A percentile compares a stretch with the other conserved stretches of the same genome.
phyloP scores from a whole-genome alignment of 2,888 invertebrate genomes.

The Ophion obscuratus region DNA sequence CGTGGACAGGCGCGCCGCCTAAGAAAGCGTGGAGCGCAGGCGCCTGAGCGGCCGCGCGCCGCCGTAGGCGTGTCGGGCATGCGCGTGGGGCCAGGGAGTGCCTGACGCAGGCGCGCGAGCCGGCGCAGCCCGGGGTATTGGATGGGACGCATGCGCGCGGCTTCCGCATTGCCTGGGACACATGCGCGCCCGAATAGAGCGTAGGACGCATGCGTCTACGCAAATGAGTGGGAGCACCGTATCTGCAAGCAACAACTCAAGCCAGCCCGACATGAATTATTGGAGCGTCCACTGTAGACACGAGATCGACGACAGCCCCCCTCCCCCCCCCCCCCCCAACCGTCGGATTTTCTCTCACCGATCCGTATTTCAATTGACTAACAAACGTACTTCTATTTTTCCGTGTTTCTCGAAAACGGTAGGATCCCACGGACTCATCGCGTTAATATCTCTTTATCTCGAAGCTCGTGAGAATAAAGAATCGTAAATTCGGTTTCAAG shows the following conservation, averaged over 20 bases:
- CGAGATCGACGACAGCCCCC: slow-evolving; percentile 28
- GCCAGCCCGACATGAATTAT: background rate
- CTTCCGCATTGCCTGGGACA: too few relatives aligned
- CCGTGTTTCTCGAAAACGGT: slow-evolving; percentile 2
- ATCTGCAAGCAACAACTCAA: too few relatives aligned
- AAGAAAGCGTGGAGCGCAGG: background rate
- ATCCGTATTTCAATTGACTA: slow-evolving; percentile 28
- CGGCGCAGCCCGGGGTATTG: too few relatives aligned
- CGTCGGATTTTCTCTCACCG: slow-evolving; percentile 17
- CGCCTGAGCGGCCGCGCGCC: too few relatives aligned
- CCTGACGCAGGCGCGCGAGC: too few relatives aligned
- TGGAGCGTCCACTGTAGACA: background rate
- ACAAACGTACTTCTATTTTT: slow-evolving; percentile 24
- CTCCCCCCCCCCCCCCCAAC: background rate
- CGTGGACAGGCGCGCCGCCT: background rate
- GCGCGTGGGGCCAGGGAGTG: too few relatives aligned
- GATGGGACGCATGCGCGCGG: too few relatives aligned
- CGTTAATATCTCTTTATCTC: slow-evolving; percentile 16
- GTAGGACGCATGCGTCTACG: too few relatives aligned
- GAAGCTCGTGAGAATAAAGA: slow-evolving; percentile 9
- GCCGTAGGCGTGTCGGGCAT: too few relatives aligned
- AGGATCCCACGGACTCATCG: slow-evolving; percentile 31
- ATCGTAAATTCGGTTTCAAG: slow-evolving; percentile 55
- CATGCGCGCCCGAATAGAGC: too few relatives aligned
- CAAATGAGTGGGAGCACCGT: too few relatives aligned